Base-by-base conservation (phyloP, 1,140 invertebrate genomes). In the Oncopodura yosiiana region DNA sequence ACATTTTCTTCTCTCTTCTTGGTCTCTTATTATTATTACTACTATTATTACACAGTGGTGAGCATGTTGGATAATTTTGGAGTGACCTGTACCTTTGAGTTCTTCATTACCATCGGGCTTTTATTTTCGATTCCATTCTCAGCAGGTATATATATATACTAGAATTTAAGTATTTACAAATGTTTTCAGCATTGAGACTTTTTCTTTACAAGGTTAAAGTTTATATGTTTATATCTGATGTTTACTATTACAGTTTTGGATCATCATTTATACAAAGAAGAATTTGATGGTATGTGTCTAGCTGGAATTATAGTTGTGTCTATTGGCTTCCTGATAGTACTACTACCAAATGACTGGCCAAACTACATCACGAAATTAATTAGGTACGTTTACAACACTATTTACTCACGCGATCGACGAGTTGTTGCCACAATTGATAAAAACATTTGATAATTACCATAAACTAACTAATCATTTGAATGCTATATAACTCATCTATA, bases 271-370 rank as follows among this genome's bases (percentile, higher is more conserved):
- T 91, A 93, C 68, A 80, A 80, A 46, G 83, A 83, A 1, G 76
- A 82, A 60, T 94, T 94, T 70, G 81, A 85, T 65, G 90, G 88
- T 16, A 95, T 94, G 91, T 92, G 94, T 73, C 71, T 94, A 58
- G 86, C 88, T 21, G 91, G 91, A 48, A 86, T 94, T 65, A 84
- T 94, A 53, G 73, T 94, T 12, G 92, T 94, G 64, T 79, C 83
- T 3, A 84, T 90, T 48, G 88, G 89, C 45, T 93, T 94, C 73
- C 87, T 90, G 67, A 77, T 94, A 29, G 89, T 94, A 44, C 87
- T 94, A 80, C 87, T 95, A 64, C 92, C 91, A 2, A 86, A 91
- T 68, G 91, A 94, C 72, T 95, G 91, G 91, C 88, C 90, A 3
- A 84, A 92, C 67, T 93, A 92, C 68, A 87, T 93, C 67, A 90